phyloP scores from a whole-genome alignment of 1,140 invertebrate genomes.

The Leptinotarsa lineolata region DNA sequence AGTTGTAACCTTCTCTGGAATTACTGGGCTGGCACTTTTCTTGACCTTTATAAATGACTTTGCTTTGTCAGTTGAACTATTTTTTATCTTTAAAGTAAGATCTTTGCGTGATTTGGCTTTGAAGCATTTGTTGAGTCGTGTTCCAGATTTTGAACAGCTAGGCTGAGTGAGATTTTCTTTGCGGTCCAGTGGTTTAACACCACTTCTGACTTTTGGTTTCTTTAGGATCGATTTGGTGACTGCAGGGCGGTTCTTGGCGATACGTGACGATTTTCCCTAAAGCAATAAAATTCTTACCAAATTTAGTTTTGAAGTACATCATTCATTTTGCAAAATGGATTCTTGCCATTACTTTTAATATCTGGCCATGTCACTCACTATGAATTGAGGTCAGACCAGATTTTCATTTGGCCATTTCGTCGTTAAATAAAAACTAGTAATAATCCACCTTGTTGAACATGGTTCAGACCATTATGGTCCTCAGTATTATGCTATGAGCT shows the following conservation, averaged over 20 bases:
- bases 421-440: too few relatives aligned
- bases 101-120: conserved; percentile 42
- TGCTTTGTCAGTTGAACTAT: conserved; percentile 35
- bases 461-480: too few relatives aligned
- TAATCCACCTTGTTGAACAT: too few relatives aligned
- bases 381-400: too few relatives aligned
- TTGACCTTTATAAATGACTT: conserved; percentile 24
- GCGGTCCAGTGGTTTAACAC: conserved; percentile 43
- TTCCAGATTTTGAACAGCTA: conserved; percentile 42
- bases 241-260: conserved; percentile 41
- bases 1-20: conserved; percentile 30
- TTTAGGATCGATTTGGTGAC: conserved; percentile 39
- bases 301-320: not conserved
- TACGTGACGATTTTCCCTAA: conserved; percentile 47
- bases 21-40: conserved; percentile 27
- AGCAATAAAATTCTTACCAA: conserved; percentile 50
- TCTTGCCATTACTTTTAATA: too few relatives aligned
- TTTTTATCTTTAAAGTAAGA: conserved; percentile 41
- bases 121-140: conserved; percentile 38
- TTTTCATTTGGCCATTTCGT: too few relatives aligned
- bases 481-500: too few relatives aligned
- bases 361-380: too few relatives aligned
- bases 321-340: too few relatives aligned
- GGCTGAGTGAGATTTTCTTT: conserved; percentile 50
- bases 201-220: conserved; percentile 38